These are phyloP conservation scores for Hetaerina americana DNA, from an alignment of 1,140 invertebrate species.

Conservation along the genomic window DNA sequence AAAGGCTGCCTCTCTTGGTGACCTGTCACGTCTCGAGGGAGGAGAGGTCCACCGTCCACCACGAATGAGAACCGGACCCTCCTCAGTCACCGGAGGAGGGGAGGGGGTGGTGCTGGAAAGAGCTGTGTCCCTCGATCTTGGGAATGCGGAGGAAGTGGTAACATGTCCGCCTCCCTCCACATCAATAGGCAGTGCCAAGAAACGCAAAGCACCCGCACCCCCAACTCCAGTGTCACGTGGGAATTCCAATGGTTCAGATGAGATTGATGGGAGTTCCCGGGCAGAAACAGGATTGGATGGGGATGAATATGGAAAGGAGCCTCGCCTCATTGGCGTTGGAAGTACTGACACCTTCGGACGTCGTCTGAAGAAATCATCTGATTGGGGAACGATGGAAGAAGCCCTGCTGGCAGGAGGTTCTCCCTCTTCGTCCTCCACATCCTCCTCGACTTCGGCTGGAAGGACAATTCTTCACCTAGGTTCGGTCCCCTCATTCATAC, in stretches of 20 bases:
- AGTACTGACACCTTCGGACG: constrained; percentile 50
- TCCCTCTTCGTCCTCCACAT: constrained; percentile 14
- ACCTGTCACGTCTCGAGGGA: constrained; percentile 58
- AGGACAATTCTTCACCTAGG: neutral
- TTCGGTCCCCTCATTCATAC: neutral
- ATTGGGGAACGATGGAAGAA: constrained; percentile 63
- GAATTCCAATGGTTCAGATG: constrained; percentile 28
- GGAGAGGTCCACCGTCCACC: constrained; percentile 30
- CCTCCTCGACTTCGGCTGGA: constrained; percentile 19
- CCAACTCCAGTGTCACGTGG: constrained; percentile 15
- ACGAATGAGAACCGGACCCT: constrained; percentile 64
- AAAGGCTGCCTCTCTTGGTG: constrained; percentile 66
- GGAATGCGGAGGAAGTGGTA: constrained; percentile 35
- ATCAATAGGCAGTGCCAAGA: constrained; percentile 45
- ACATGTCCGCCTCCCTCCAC: constrained; percentile 34
- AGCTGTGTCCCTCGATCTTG: constrained; percentile 66
- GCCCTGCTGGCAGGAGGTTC: constrained; percentile 36
- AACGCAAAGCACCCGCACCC: constrained; percentile 44
- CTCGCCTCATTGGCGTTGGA: constrained; percentile 45
- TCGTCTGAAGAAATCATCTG: constrained; percentile 53
- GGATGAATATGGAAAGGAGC: constrained; percentile 38
- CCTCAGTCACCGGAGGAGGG: constrained; percentile 53
- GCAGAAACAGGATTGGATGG: constrained; percentile 20
- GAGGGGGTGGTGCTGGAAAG: constrained; percentile 47
- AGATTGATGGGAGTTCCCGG: constrained; percentile 20